A percentile compares a stretch with the other conserved stretches of the same genome.
phyloP scores from a whole-genome alignment of 2,113 vertebrate genomes.

The Tylochromis polylepis region DNA sequence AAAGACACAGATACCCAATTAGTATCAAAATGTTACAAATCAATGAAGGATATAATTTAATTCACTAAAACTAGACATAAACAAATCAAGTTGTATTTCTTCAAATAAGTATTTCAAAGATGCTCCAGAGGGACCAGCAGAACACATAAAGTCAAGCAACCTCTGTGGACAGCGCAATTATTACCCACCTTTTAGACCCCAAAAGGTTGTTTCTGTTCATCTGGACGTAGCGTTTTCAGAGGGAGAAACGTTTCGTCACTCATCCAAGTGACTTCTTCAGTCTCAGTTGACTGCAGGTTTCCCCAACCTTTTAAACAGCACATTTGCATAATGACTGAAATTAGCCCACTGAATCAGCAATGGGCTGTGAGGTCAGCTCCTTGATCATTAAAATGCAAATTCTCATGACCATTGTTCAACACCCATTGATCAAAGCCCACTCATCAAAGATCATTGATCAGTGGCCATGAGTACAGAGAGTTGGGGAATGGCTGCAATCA shows the following conservation, averaged over 20 bases:
- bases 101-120: not conserved
- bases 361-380: not conserved
- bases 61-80: not conserved
- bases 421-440: not conserved
- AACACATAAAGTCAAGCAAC: not conserved
- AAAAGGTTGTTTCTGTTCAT: not conserved
- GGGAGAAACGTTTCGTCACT: not conserved
- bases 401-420: not conserved
- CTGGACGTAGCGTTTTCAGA: not conserved
- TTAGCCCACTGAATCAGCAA: not conserved
- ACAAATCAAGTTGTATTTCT: not conserved
- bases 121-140: not conserved
- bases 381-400: not conserved
- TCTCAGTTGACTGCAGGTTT: not conserved
- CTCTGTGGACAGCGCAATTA: not conserved
- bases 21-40: not conserved
- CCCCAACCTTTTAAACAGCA: not conserved
- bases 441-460: too few species aligned
- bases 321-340: not conserved
- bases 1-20: not conserved
- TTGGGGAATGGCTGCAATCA: not conserved
- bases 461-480: not conserved
- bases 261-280: not conserved
- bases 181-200: not conserved
- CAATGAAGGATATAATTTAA: not conserved